phyloP scores from a whole-genome alignment of 2,113 vertebrate species.

The Dipodomys stephensi region DNA sequence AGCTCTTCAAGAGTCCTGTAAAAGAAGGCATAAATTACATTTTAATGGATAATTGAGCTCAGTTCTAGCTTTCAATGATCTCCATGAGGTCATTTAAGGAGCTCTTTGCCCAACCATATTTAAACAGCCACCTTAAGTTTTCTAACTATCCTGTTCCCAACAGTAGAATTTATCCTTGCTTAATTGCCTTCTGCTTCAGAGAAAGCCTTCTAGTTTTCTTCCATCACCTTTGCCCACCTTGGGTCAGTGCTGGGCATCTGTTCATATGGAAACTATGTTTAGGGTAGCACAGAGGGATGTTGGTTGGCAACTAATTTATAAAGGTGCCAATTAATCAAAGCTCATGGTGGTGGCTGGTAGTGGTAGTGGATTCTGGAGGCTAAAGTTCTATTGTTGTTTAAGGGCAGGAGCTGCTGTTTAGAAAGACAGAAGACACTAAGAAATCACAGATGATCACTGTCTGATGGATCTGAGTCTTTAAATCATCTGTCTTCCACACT shows the following conservation, averaged over 20 bases:
- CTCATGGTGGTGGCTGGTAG: not conserved
- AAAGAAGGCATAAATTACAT: constrained; percentile 6
- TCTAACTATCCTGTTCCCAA: not conserved
- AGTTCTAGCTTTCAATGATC: constrained; percentile 6
- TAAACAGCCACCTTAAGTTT: not conserved
- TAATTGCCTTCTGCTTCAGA: not conserved
- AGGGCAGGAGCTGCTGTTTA: constrained; percentile 11
- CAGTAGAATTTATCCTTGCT: not conserved
- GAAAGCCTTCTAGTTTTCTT: not conserved
- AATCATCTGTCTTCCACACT: not conserved
- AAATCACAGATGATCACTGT: constrained; percentile 45
- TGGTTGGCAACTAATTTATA: not conserved
- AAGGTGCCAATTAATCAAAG: constrained; percentile 31
- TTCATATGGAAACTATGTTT: not conserved
- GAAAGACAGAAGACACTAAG: not conserved
- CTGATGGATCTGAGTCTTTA: not conserved
- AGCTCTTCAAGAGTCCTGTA: not conserved
- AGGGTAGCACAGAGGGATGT: not conserved
- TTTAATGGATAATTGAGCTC: constrained; percentile 51
- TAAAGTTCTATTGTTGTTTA: not conserved
- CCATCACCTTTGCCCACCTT: not conserved
- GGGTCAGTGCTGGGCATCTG: not conserved
- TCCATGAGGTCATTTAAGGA: constrained; percentile 55
- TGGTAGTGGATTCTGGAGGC: not conserved
- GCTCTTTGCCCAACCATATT: not conserved